Evolutionary conservation across 2,113 vertebrate genomes (phyloP).

Genomic region (Leucopsar rothschildi): DNA sequence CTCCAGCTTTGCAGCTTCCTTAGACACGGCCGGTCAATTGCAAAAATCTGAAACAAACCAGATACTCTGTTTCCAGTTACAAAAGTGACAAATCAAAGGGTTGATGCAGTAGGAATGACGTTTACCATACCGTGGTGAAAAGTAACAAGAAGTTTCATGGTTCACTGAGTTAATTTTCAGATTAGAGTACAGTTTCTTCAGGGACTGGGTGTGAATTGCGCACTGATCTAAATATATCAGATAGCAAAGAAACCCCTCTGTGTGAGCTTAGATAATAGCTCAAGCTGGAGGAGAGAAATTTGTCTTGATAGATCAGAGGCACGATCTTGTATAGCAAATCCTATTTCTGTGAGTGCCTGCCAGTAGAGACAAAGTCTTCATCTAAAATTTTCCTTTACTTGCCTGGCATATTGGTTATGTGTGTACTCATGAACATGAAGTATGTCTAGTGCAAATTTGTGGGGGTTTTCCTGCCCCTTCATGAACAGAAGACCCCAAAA

Average conservation of each 20-base stretch:
- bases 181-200: background rate
- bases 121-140: background rate
- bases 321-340: conserved; percentile 27
- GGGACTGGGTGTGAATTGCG: background rate
- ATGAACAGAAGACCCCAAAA: background rate
- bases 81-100: background rate
- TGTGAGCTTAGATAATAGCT: conserved; percentile 29
- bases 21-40: background rate
- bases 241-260: conserved; percentile 36
- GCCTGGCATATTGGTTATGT: background rate
- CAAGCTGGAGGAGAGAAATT: conserved; percentile 33
- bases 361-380: background rate
- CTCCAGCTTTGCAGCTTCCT: background rate
- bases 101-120: background rate
- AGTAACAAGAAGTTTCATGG: conserved; percentile 42
- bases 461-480: background rate
- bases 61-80: background rate
- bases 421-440: background rate
- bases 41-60: background rate
- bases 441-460: background rate
- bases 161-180: background rate
- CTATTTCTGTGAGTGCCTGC: background rate
- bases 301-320: conserved; percentile 29
- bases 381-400: background rate
- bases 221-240: conserved; percentile 29